Evolutionary conservation across 2,797 vertebrate species (phyloP), one percentile per base, ranked within the genome.

Genomic region (Enteromius treurensis): DNA sequence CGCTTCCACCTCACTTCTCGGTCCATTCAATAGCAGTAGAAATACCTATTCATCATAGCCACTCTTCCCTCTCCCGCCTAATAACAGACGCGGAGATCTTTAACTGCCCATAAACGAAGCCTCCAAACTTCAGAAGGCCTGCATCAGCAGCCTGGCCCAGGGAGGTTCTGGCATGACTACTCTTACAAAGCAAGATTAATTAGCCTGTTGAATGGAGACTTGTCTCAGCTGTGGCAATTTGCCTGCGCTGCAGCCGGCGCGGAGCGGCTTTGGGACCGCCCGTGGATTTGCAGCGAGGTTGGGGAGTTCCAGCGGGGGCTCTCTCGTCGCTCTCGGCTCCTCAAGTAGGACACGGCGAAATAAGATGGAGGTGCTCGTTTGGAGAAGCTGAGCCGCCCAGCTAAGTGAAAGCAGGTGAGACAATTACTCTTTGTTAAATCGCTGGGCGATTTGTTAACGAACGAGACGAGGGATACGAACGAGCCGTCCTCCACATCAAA

Each of bases 151-250:
- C 89, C 88, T 88, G 87, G 84, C 84, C 86, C 88, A 84, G 60
- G 88, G 91, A 87, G 89, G 89, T 92, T 91, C 90, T 90, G 89
- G 91, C 92, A 90, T 90, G 90, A 93, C 91, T 92, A 90, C 91
- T 90, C 89, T 91, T 90, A 94, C 94, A 95, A 95, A 95, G 91
- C 92, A 94, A 95, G 93, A 95, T 95, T 94, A 94, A 95, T 95
- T 93, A 94, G 93, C 93, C 91, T 94, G 92, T 93, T 94, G 92
- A 93, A 92, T 92, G 86, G 92, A 93, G 91, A 88, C 89, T 84
- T 85, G 89, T 87, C 88, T 88, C 79, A 85, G 88, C 85, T 51
- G 87, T 90, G 91, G 92, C 91, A 88, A 77, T 84, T 87, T 91
- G 92, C 91, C 90, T 86, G 84, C 34, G 87, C 86, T 91, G 93